phyloP scores from a whole-genome alignment of 2,888 invertebrate species.

The Latrodectus hesperus region DNA sequence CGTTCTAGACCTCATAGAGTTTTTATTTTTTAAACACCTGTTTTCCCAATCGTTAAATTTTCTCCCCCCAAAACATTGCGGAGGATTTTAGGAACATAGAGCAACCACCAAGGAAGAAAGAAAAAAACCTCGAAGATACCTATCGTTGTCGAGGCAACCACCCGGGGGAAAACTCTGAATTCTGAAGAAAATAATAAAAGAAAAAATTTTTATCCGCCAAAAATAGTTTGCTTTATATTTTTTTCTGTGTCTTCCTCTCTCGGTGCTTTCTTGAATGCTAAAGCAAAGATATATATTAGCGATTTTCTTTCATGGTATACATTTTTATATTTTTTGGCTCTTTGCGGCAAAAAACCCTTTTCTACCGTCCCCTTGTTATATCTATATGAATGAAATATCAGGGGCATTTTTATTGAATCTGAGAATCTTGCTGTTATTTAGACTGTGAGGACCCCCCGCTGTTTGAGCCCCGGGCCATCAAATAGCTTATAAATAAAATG shows the following conservation, averaged over 20 bases:
- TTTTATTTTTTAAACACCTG: neutral
- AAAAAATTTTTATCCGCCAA: neutral
- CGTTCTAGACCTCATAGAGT: neutral
- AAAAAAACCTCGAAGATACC: neutral
- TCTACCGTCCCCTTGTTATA: neutral
- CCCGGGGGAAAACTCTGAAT: conserved; percentile 8
- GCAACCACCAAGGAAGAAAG: neutral
- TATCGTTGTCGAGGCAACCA: conserved; percentile 18
- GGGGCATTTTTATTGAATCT: conserved; percentile 14
- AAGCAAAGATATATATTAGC: conserved; percentile 23
- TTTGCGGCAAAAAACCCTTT: neutral
- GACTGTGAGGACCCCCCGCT: too few species aligned
- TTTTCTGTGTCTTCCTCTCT: conserved; percentile 13
- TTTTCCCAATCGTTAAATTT: conserved; percentile 32
- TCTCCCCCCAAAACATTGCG: conserved; percentile 32
- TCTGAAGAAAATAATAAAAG: neutral
- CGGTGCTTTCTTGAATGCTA: neutral
- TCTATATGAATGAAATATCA: conserved; percentile 6
- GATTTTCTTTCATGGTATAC: conserved; percentile 32
- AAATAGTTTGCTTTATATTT: neutral
- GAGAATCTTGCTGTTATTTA: neutral
- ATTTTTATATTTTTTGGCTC: neutral
- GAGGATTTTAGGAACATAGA: neutral
- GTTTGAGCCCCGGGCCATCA: too few species aligned
- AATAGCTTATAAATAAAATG: too few species aligned